Base-by-base conservation (phyloP, 2,888 invertebrate genomes). In the Drosophila formosana region DNA sequence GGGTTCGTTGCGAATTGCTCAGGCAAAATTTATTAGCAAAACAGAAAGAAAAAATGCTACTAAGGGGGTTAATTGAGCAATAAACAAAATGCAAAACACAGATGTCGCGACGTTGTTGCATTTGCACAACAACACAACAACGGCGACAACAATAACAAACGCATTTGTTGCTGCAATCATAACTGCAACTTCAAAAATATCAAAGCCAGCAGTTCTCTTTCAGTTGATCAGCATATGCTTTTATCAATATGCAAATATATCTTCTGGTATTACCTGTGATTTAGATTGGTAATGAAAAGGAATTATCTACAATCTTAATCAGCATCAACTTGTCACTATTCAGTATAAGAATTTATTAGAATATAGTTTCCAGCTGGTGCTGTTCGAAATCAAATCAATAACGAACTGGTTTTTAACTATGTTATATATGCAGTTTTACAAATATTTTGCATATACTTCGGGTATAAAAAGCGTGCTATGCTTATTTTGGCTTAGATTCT, bases 61-160 rank as follows among this genome's bases (percentile, higher is more conserved):
- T 66, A 83, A 79, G 71, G 67, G 80, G 86, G 87, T 87, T 89
- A 83, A 88, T 87, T 79, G 75, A 85, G 89, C 76, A 83, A 78
- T 70, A 74, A 55, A 76, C 74, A 80, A 82, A 73, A 77, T 78
- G 80, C 72, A 83, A 85, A 75, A 72, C 64, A 72, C 66, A 53
- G 67, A 62, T 76, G 56, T 34, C 50, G 55, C 51, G 47, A 63
- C 61, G 37, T 46, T 67, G 67, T 56, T 78, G 75, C 63, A 56
- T 70, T 77, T 77, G 49, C 77, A 62, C 67, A 73, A 64, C 68
- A 63, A 49, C 71, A 64, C 58, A 77, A 61, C 55, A 62, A 46
- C 57, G 67, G 34, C 45, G 39, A 30, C 58, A 51, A 60, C 50
- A 45, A 61, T 41, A 66, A 50, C 37, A 58, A 39, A 55, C 61